Percentiles rank a stretch among this genome's conserved stretches.
Evolutionary conservation across 1,140 invertebrate genomes (phyloP).

Genomic region (Chymomyza costata): DNA sequence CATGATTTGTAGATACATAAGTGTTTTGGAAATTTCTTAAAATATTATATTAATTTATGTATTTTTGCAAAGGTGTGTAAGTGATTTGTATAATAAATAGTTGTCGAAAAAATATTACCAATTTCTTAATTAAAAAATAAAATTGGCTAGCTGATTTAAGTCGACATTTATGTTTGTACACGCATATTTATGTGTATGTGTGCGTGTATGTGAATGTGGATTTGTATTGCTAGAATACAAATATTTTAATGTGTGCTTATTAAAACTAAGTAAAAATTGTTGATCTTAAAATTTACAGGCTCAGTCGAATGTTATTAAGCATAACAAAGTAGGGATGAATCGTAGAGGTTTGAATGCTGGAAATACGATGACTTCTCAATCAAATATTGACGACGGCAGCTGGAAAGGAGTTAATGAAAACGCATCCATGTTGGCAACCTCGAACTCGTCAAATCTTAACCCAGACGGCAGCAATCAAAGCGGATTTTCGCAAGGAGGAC

Average conservation of each 20-base stretch:
- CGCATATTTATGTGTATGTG: slow-evolving; percentile 37
- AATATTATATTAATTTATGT: slow-evolving; percentile 50
- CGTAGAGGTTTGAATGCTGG: slow-evolving; percentile 69
- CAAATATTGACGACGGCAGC: slow-evolving; percentile 67
- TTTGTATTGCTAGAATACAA: too few species aligned
- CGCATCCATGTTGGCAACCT: slow-evolving; percentile 51
- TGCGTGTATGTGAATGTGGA: too few species aligned
- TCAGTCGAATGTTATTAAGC: slow-evolving; percentile 43
- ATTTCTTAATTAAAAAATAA: too few species aligned
- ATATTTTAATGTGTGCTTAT: too few species aligned
- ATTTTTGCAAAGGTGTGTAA: slow-evolving; percentile 46
- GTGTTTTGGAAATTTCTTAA: slow-evolving; percentile 16
- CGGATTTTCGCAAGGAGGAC: slow-evolving; percentile 61
- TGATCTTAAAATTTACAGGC: slow-evolving; percentile 35
- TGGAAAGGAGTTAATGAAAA: slow-evolving; percentile 67
- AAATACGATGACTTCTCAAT: slow-evolving; percentile 69
- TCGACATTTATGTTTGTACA: slow-evolving; percentile 48
- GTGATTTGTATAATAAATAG: too few species aligned
- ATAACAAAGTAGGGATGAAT: slow-evolving; percentile 64
- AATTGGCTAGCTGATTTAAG: too few species aligned
- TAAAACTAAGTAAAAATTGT: too few species aligned
- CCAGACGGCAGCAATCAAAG: slow-evolving; percentile 63
- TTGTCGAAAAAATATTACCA: too few species aligned
- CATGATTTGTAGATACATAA: too few species aligned
- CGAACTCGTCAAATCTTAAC: slow-evolving; percentile 57